Conservation (phyloP, 2,888 invertebrate species). For the Eumerus sabulonum region DNA sequence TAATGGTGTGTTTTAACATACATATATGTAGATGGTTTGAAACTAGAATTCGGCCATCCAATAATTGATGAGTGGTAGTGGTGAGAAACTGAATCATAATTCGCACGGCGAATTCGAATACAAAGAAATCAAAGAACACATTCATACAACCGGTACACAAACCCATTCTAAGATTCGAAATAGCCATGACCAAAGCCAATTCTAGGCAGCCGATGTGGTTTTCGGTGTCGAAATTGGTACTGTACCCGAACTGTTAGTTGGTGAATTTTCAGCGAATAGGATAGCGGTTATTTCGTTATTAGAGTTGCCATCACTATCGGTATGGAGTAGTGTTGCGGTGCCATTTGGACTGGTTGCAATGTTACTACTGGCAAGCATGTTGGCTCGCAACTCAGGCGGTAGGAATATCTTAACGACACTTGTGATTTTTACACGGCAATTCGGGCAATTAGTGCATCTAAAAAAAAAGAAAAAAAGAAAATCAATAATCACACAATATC, state of each 20-base stretch:
- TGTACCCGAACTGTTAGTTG: slow-evolving; percentile 52
- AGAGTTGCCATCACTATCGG: slow-evolving; percentile 20
- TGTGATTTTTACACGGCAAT: slow-evolving; percentile 77
- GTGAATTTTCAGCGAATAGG: slow-evolving; percentile 42
- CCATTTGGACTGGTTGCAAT: slow-evolving; percentile 25
- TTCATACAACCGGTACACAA: slow-evolving; percentile 76
- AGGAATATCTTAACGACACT: slow-evolving; percentile 77
- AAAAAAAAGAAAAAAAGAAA: slow-evolving; percentile 45
- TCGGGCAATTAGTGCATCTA: slow-evolving; percentile 78
- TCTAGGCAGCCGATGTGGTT: slow-evolving; percentile 74
- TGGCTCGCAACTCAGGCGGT: slow-evolving; percentile 76
- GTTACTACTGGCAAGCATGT: slow-evolving; percentile 46
- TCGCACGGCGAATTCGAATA: slow-evolving; percentile 56
- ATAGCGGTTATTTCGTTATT: slow-evolving; percentile 31
- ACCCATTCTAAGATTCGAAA: slow-evolving; percentile 77
- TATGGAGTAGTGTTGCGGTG: slow-evolving; percentile 40
- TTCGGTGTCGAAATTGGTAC: slow-evolving; percentile 71
- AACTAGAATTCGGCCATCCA: slow-evolving; percentile 3
- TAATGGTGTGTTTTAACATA: too few relatives aligned
- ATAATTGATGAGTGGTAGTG: neutral
- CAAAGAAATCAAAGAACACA: slow-evolving; percentile 45
- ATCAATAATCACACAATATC: too few relatives aligned
- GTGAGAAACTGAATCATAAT: slow-evolving; percentile 20
- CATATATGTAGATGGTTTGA: neutral
- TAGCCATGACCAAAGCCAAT: slow-evolving; percentile 76